Percentiles rank a stretch among this genome's conserved stretches.
Evolutionary conservation across 2,888 invertebrate genomes (phyloP).

Genomic region (Phengaris alcon): DNA sequence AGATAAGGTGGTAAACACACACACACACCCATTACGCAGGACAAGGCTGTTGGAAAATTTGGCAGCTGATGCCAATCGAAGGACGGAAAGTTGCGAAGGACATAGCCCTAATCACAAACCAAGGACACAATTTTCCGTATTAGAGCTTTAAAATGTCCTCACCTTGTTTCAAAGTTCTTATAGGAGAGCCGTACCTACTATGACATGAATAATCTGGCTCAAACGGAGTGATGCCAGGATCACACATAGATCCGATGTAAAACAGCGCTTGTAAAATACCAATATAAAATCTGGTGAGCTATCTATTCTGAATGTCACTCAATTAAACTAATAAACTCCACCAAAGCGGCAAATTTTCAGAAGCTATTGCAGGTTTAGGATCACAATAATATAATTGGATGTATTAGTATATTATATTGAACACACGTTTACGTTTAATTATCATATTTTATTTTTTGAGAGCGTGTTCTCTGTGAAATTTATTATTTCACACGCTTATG

Average conservation of each 20-base stretch:
- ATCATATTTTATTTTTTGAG: neutral
- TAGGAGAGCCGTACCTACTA: neutral
- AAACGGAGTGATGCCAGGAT: neutral
- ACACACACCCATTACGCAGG: no score
- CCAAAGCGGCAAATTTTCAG: neutral
- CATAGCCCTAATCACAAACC: neutral
- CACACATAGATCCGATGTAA: neutral
- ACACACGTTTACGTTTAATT: neutral
- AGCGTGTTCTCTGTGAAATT: neutral
- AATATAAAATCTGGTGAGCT: no score
- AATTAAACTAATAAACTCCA: neutral
- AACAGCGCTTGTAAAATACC: no score
- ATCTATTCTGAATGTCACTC: neutral
- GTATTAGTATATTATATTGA: slow-evolving; percentile 6
- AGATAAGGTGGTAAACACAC: neutral
- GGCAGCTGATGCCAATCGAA: neutral
- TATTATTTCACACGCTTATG: no score
- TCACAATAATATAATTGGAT: neutral
- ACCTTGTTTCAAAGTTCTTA: neutral
- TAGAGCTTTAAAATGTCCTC: neutral
- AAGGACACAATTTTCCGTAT: neutral
- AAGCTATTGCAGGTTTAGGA: neutral
- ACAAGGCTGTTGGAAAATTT: neutral
- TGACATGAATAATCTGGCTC: no score
- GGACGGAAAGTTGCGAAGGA: neutral